Evolutionary conservation across 92 coral and sea anemone species (phyloP), one percentile per base, ranked within the genome.

Genomic region (Diadumene lineata): DNA sequence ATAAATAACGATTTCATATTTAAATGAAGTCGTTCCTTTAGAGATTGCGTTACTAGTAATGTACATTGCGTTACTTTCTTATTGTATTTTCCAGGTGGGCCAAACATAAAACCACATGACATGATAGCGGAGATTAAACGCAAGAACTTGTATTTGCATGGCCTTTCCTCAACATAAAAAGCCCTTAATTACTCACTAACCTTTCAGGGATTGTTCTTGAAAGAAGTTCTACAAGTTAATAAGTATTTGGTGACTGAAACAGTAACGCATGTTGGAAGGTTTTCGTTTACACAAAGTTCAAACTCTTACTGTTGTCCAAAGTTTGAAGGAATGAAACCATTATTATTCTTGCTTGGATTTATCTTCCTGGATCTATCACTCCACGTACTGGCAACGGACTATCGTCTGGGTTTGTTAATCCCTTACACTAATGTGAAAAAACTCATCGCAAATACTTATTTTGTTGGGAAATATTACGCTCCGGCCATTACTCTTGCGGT

Each of bases 401-500:
- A 65, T 38, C 73, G 61, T 6, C 60, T 84, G 0, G 88, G 88
- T 11, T 50, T 84, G 1, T 66, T 84, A 0, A 56, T 84, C 23
- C 88, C 88, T 0, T 84, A 65, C 48, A 21, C 22, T 43, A 72
- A 73, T 51, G 77, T 81, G 23, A 25, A 50, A 11, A 55, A 29
- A 11, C 13, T 84, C 28, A 25, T 84, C 31, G 32, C 67, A 0
- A 84, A 67, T 33, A 53, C 81, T 16, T 84, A 79, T 30, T 60
- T 1, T 28, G 55, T 56, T 10, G 94, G 90, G 22, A 17, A 69
- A n/a, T 34, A 31, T 61, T 89, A 70, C 34, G 94, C 90, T 2
- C 78, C 77, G 6, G 94, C 87, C 1, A 81, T 85, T 10, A 76
- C 78, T 1, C 60, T 89, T 16, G 94, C 94, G 0, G 63, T 89